phyloP scores from a whole-genome alignment of 1,140 invertebrate species.

The Tetramorium parvispinum region DNA sequence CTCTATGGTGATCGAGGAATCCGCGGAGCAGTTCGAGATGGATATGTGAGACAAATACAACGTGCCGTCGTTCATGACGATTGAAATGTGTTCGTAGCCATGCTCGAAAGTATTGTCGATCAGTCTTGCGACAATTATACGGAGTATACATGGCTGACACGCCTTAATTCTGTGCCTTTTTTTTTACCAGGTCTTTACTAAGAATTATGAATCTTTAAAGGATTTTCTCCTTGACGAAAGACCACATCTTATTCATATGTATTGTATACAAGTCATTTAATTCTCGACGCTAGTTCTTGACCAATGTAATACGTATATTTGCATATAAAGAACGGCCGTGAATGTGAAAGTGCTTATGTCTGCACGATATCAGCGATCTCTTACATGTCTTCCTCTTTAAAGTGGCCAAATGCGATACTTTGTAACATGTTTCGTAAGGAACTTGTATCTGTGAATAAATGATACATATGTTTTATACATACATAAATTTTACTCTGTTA shows the following conservation, averaged over 20 bases:
- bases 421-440: constrained; percentile 65
- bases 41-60: constrained; percentile 77
- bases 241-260: constrained; percentile 42
- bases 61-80: background rate
- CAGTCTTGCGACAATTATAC: background rate
- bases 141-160: background rate
- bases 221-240: background rate
- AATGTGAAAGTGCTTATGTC: constrained; percentile 3
- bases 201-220: constrained; percentile 24
- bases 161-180: constrained; percentile 41
- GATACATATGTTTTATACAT: constrained; percentile 56
- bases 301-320: constrained; percentile 37
- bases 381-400: constrained; percentile 31
- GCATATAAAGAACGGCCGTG: background rate
- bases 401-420: constrained; percentile 57
- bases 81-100: constrained; percentile 65
- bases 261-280: constrained; percentile 21
- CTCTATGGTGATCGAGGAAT: constrained; percentile 76
- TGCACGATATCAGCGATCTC: background rate
- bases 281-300: background rate
- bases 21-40: constrained; percentile 81
- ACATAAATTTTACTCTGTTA: background rate
- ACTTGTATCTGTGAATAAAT: constrained; percentile 72
- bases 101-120: constrained; percentile 1
- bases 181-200: background rate